Evolutionary conservation across 2,888 invertebrate species (phyloP).

Genomic region (Anaspis maculata): DNA sequence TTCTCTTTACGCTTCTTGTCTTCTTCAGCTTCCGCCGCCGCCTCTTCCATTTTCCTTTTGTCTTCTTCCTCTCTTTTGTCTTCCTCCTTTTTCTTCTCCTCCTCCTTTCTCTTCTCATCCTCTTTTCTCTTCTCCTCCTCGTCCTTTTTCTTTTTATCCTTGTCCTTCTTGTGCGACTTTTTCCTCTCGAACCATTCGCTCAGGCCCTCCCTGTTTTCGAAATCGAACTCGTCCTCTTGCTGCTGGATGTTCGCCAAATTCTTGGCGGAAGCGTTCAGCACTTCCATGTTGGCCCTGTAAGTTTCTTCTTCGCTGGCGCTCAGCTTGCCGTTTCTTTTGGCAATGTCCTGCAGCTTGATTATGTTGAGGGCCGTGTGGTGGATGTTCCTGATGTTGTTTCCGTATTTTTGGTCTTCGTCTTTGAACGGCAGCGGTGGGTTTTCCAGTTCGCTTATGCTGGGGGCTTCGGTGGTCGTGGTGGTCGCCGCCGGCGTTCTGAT

Average conservation of each 20-base stretch:
- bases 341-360: conserved; percentile 53
- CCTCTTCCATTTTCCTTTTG: conserved; percentile 25
- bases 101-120: conserved; percentile 20
- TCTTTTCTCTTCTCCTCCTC: conserved; percentile 24
- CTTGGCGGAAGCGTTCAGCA: conserved; percentile 32
- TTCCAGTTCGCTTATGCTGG: conserved; percentile 28
- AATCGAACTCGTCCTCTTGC: conserved; percentile 21
- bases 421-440: conserved; percentile 34
- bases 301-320: conserved; percentile 47
- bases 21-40: conserved; percentile 21
- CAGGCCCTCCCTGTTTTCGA: conserved; percentile 30
- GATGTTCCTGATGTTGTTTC: conserved; percentile 50
- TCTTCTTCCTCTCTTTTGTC: conserved; percentile 20
- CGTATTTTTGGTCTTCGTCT: conserved; percentile 29
- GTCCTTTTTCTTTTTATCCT: conserved; percentile 22
- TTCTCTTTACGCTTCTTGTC: conserved; percentile 24
- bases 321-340: conserved; percentile 51
- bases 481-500: conserved; percentile 35
- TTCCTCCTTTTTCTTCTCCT: conserved; percentile 23
- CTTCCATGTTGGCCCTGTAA: conserved; percentile 50
- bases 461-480: conserved; percentile 6
- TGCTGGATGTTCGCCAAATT: conserved; percentile 34
- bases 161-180: conserved; percentile 28
- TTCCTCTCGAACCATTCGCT: conserved; percentile 36
- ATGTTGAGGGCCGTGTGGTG: conserved; percentile 51